Evolutionary conservation across 1,140 invertebrate genomes (phyloP), one percentile per base, ranked within the genome.

Genomic region (Bombus sibiricus): DNA sequence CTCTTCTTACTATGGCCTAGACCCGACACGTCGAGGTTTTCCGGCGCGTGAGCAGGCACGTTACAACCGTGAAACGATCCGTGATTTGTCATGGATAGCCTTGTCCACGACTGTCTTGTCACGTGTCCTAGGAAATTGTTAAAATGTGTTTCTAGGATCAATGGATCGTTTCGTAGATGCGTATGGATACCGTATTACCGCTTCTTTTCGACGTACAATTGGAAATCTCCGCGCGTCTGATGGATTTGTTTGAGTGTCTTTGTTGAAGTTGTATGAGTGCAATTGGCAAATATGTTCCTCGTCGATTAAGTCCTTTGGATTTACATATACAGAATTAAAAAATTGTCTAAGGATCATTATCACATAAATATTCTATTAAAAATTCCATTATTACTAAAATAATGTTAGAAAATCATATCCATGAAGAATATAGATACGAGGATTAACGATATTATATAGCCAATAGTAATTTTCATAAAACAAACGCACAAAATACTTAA

Each of bases 21-120:
- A 89, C 64, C 85, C 62, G 28, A 73, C 59, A 32, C 80, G 66
- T 74, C 74, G 75, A 81, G 72, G 25, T 62, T 66, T 81, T 66
- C 43, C 84, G 37, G 81, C 57, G 79, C 69, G 86, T 73, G 86
- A 77, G 81, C 62, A 79, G 86, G 92, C 91, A 92, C 92, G 92
- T 91, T 87, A 90, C 88, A 86, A 86, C 89, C 91, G 92, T 93
- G 92, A 93, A 93, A 92, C 88, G 92, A 94, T 92, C 90, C 92
- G 92, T 92, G 90, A 93, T 93, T 94, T 92, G 93, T 93, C 92
- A 93, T 88, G 86, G 85, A 64, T 25, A 77, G 59, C 53, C 72
- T 62, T 47, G 64, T 74, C 66, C 74, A 47, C 43, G 43, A 57
- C 88, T 82, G 68, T 85, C 71, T 81, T 57, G 53, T 76, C 69